phyloP scores from a whole-genome alignment of 2,797 vertebrate species.

The Cottoperca gobio region DNA sequence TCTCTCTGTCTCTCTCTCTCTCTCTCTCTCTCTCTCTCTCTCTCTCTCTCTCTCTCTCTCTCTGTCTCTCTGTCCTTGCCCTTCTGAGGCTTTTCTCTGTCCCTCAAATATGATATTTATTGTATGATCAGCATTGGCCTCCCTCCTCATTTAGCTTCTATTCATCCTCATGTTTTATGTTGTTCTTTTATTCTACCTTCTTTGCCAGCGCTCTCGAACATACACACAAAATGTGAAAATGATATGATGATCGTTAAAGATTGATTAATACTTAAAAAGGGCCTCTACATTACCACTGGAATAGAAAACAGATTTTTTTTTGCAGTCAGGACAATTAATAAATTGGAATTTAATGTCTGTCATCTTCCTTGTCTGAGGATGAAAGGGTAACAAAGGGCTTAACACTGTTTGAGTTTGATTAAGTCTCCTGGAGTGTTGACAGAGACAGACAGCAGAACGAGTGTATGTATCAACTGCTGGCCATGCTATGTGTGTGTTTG shows the following conservation, averaged over 20 bases:
- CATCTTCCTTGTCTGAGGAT: slow-evolving; percentile 41
- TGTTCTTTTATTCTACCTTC: background rate
- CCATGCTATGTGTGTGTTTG: slow-evolving; percentile 37
- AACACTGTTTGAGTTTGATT: slow-evolving; percentile 53
- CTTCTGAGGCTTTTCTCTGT: background rate
- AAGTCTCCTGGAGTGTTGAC: slow-evolving; percentile 49
- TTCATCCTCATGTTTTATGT: slow-evolving; percentile 8
- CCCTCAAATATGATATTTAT: slow-evolving; percentile 20
- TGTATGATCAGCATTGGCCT: slow-evolving; percentile 9
- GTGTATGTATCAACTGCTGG: slow-evolving; percentile 43
- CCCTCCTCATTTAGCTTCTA: background rate
- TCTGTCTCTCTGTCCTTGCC: background rate
- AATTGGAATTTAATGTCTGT: slow-evolving; percentile 19
- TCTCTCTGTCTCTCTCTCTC: slow-evolving; percentile 3
- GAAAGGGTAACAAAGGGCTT: slow-evolving; percentile 37
- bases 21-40: slow-evolving; percentile 28
- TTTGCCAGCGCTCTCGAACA: background rate
- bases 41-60: slow-evolving; percentile 12
- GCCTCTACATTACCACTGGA: background rate
- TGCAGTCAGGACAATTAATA: background rate
- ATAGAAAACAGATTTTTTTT: background rate
- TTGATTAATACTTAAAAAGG: slow-evolving; percentile 4
- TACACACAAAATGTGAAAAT: slow-evolving; percentile 2
- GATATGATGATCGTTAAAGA: background rate
- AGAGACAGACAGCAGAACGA: slow-evolving; percentile 28